Evolutionary conservation across 2,113 vertebrate genomes (phyloP).

Genomic region (Thermophis baileyi): DNA sequence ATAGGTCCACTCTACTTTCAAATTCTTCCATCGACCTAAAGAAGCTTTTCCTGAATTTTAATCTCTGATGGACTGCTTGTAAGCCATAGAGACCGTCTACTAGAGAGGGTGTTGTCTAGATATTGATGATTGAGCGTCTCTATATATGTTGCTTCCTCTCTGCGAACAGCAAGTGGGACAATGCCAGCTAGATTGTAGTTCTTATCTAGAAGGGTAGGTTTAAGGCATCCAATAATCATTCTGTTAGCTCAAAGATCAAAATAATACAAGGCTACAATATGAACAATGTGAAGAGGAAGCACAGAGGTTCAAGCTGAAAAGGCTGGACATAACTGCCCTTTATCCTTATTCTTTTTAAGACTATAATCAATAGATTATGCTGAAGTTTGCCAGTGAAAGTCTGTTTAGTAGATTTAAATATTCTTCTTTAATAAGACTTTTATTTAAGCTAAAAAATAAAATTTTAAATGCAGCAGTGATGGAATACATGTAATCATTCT

Average conservation of each 20-base stretch:
- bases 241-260: constrained; percentile 9
- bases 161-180: too few relatives aligned
- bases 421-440: neutral
- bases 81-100: neutral
- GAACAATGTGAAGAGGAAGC: neutral
- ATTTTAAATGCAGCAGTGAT: neutral
- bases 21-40: neutral
- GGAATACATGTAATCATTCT: neutral
- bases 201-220: too few relatives aligned
- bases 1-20: neutral
- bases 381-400: neutral
- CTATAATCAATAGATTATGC: neutral
- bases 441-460: neutral
- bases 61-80: neutral
- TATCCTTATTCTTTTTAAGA: neutral
- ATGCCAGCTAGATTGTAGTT: too few relatives aligned
- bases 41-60: neutral
- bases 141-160: neutral
- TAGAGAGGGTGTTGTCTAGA: neutral
- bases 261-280: neutral
- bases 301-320: neutral
- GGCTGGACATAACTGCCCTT: neutral
- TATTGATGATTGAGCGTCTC: neutral
- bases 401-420: neutral
- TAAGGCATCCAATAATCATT: too few relatives aligned